Base-by-base conservation (phyloP, 1,140 invertebrate species). In the Araneus ventricosus region DNA sequence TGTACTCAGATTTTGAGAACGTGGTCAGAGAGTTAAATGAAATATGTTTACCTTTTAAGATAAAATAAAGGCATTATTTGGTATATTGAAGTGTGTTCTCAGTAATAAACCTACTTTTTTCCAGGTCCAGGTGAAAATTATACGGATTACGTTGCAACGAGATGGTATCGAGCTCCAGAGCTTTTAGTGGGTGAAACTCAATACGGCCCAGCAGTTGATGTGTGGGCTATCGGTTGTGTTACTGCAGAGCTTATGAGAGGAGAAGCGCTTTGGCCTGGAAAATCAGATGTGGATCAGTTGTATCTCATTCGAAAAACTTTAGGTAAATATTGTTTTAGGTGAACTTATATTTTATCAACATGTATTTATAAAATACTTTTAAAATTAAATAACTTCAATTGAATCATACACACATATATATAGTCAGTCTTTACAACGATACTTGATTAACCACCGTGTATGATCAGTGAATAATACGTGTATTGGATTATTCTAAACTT, bases 81-180 rank as follows among this genome's bases (percentile, higher is more conserved):
- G 2, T 30, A 75, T 14, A 5, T 14, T 34, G 7, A 0, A 27
- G n/a, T 70, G 8, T 30, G 7, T 14, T 7, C 27, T n/a, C 8
- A 2, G 3, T 6, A 27, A 67, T 14, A 67, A n/a, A 30, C 17
- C 4, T 80, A 37, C 3, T 61, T 86, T 87, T 0, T 24, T 27
- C 34, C 27, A 95, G 96, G 96, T 94, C 98, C 99, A 0, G 98
- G 98, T 10, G 99, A 99, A 96, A 99, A 99, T 95, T 99, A 99
- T 95, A 99, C 99, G 88, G 99, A 99, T 95, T 99, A 99, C 95
- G 99, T 99, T 80, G 99, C 99, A 4, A 99, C 99, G 7, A 96
- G 99, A 41, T 99, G 99, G 99, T 99, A 99, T 95, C 96, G 99
- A 89, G 98, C 99, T 27, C 99, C 98, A 0, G 99, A 99, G 96